These are phyloP conservation scores for Apis dorsata DNA, from an alignment of 1,140 invertebrate genomes.

Conservation along the genomic window DNA sequence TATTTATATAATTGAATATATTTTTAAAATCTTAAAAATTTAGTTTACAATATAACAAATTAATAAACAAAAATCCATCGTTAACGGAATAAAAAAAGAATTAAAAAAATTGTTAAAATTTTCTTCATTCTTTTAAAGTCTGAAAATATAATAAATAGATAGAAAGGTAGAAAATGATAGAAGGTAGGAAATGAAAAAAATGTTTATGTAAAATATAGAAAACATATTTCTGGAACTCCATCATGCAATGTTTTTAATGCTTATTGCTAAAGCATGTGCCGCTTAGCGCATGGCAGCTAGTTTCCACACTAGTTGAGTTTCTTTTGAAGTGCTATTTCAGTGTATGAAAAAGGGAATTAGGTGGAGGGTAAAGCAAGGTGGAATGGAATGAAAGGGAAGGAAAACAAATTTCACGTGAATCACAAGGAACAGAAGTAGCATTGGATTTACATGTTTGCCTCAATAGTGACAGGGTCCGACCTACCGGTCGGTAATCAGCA, in stretches of 20 bases:
- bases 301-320: constrained; percentile 41
- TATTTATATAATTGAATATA: background rate
- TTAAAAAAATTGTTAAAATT: background rate
- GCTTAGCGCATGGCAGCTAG: constrained; percentile 62
- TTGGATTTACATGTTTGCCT: constrained; percentile 77
- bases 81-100: background rate
- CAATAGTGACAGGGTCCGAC: constrained; percentile 76
- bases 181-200: constrained; percentile 8
- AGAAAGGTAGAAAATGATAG: background rate
- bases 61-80: background rate
- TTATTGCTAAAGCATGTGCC: constrained; percentile 60
- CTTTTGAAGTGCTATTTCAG: constrained; percentile 39
- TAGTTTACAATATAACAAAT: background rate
- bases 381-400: constrained; percentile 26
- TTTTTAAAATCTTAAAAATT: background rate
- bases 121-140: background rate
- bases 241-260: constrained; percentile 57
- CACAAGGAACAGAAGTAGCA: constrained; percentile 51
- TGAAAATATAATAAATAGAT: constrained; percentile 13
- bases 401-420: constrained; percentile 7
- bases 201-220: constrained; percentile 13
- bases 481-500: constrained; percentile 73
- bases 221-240: constrained; percentile 25
- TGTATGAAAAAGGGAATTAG: constrained; percentile 51
- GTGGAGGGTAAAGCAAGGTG: constrained; percentile 53